A percentile compares a stretch with the other conserved stretches of the same genome.
Conservation (phyloP, 2,113 vertebrate species). For the Atherinomorus stipes region DNA sequence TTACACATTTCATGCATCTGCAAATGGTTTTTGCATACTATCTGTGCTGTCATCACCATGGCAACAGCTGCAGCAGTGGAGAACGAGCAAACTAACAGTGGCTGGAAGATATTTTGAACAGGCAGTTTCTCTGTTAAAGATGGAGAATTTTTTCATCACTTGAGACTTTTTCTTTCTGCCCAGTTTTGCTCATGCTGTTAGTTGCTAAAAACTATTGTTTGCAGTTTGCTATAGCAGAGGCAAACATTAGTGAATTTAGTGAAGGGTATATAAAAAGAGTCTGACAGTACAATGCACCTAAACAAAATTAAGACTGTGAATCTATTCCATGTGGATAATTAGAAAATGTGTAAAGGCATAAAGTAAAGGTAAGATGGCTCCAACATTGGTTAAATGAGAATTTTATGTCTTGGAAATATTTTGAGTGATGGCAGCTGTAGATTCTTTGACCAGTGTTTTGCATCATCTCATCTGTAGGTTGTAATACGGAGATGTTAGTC, state of each 20-base stretch:
- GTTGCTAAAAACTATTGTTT: neutral
- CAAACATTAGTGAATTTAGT: slow-evolving; percentile 3
- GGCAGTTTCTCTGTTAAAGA: neutral
- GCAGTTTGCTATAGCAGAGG: slow-evolving; percentile 5
- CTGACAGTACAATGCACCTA: neutral
- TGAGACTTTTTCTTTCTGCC: neutral
- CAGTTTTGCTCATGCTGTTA: neutral
- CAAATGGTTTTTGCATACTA: slow-evolving; percentile 42
- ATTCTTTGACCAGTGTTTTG: neutral
- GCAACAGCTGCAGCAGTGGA: slow-evolving; percentile 56
- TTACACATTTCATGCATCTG: slow-evolving; percentile 37
- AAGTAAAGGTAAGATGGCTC: neutral
- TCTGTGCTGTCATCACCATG: slow-evolving; percentile 55
- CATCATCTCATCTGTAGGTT: no score
- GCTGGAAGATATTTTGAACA: slow-evolving; percentile 18
- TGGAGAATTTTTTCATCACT: neutral
- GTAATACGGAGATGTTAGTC: no score
- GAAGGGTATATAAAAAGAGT: neutral
- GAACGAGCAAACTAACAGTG: slow-evolving; percentile 12
- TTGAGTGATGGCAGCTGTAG: neutral
- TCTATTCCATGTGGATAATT: neutral
- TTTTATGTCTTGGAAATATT: neutral
- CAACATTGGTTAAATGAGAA: neutral
- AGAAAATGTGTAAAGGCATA: neutral
- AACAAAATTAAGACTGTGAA: slow-evolving; percentile 4